phyloP scores from a whole-genome alignment of 2,113 vertebrate species.

The Anoplopoma fimbria region DNA sequence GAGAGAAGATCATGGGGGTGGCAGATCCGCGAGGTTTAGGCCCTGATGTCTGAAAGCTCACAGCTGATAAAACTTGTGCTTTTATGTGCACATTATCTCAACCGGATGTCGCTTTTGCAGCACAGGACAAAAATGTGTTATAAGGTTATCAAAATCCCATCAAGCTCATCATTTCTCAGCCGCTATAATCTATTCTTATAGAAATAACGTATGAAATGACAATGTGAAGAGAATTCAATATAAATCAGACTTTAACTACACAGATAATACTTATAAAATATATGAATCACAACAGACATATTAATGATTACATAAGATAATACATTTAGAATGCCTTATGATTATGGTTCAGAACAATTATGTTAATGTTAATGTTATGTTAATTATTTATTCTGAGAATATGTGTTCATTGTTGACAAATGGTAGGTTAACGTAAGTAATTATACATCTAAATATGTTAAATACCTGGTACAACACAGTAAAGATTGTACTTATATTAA shows the following conservation, averaged over 20 bases:
- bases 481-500: background rate
- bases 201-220: background rate
- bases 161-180: background rate
- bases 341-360: background rate
- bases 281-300: background rate
- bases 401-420: too few species aligned
- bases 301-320: background rate
- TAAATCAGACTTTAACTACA: background rate
- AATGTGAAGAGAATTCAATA: too few species aligned
- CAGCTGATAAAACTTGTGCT: background rate
- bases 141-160: background rate
- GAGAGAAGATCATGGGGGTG: conserved; percentile 1
- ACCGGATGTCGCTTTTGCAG: background rate
- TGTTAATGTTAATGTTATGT: too few species aligned
- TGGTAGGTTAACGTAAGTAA: too few species aligned
- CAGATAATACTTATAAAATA: background rate
- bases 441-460: too few species aligned
- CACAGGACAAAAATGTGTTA: background rate
- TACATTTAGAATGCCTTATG: background rate
- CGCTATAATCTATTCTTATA: background rate
- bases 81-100: background rate
- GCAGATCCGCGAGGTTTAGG: conserved; percentile 2
- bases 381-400: too few species aligned
- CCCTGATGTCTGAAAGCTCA: background rate
- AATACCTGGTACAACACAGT: background rate